Percentiles rank a stretch among this genome's conserved stretches.
Conservation (phyloP, 1,140 invertebrate genomes). For the Rhyzopertha dominica region DNA sequence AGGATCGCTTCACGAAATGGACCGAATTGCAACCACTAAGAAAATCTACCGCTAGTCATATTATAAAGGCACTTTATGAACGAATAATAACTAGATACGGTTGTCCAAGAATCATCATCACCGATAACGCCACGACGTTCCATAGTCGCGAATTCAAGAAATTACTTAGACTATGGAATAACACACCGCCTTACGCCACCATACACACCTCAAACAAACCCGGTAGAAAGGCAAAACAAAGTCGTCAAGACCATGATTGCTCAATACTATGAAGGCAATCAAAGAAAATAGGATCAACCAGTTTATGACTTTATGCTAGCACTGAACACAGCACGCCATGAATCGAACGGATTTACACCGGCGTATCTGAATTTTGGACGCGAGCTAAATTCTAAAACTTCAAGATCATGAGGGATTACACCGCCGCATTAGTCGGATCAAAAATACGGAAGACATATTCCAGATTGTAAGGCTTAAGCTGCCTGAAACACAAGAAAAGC, state of each 20-base stretch:
- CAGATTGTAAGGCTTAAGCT: too few species aligned
- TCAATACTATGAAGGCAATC: conserved; percentile 36
- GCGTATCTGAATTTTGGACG: conserved; percentile 1
- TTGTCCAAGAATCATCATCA: not conserved
- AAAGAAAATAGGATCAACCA: conserved; percentile 39
- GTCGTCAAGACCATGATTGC: conserved; percentile 38
- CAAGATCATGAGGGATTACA: too few species aligned
- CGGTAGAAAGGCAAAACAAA: conserved; percentile 41
- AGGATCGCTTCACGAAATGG: conserved; percentile 3
- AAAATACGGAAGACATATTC: too few species aligned
- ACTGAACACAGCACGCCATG: conserved; percentile 5
- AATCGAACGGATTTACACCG: not conserved
- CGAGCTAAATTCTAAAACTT: too few species aligned
- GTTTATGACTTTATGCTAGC: conserved; percentile 12
- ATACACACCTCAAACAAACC: conserved; percentile 45
- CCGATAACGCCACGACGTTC: not conserved
- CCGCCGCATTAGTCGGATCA: too few species aligned
- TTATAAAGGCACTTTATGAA: not conserved
- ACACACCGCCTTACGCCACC: conserved; percentile 25
- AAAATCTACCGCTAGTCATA: not conserved
- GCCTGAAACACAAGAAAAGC: too few species aligned
- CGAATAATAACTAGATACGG: not conserved
- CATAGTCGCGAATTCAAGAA: not conserved
- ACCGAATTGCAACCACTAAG: not conserved
- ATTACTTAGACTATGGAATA: not conserved